phyloP scores from a whole-genome alignment of 2,888 invertebrate species.

The Nemotelus pantherinus region DNA sequence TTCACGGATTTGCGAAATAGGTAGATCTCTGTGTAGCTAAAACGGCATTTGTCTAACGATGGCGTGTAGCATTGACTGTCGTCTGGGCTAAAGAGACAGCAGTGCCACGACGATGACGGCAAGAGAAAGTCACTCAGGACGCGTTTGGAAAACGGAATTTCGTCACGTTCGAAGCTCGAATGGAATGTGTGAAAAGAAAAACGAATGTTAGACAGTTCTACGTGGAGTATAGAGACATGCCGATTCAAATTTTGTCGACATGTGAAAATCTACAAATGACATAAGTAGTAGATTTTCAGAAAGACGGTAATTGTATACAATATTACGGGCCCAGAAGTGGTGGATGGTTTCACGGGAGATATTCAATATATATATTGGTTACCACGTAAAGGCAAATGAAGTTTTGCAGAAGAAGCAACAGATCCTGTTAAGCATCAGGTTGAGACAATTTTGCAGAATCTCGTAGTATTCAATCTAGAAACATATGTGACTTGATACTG shows the following conservation, averaged over 20 bases:
- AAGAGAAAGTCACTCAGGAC: constrained; percentile 36
- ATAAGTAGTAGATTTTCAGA: constrained; percentile 5
- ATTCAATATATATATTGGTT: no score
- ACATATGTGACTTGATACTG: no score
- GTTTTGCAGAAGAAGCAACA: no score
- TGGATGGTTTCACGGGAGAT: no score
- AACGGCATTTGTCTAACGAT: background rate
- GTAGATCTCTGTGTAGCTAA: background rate
- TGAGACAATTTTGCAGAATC: no score
- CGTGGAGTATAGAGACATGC: constrained; percentile 14
- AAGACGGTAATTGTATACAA: background rate
- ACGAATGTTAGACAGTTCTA: constrained; percentile 24
- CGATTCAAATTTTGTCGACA: constrained; percentile 1
- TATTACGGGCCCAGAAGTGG: background rate
- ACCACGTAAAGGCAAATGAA: no score
- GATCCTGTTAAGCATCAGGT: no score
- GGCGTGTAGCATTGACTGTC: background rate
- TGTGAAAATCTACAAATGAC: constrained; percentile 13
- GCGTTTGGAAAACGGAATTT: constrained; percentile 38
- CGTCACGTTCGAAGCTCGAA: constrained; percentile 30
- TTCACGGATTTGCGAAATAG: background rate
- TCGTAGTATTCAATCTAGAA: no score
- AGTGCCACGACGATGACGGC: background rate
- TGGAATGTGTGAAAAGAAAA: constrained; percentile 30
- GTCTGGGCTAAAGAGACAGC: background rate